Percentiles rank a stretch among this genome's conserved stretches.
Evolutionary conservation across 2,113 vertebrate species (phyloP).

Genomic region (Menura novaehollandiae): DNA sequence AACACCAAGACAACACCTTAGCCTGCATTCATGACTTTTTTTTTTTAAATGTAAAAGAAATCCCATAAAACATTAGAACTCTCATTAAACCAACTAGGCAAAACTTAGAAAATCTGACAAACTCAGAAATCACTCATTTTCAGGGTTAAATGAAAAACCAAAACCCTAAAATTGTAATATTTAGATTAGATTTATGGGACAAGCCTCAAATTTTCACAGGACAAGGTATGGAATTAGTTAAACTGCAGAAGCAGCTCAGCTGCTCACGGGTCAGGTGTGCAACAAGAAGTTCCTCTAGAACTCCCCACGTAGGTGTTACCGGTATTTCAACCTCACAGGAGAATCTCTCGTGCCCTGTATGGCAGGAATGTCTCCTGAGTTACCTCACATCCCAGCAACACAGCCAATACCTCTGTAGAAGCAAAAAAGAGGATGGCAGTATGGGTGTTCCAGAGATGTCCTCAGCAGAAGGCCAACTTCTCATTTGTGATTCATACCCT

Average conservation of each 20-base stretch:
- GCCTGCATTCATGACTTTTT: background rate
- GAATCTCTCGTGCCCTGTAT: background rate
- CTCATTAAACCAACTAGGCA: background rate
- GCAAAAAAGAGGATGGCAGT: background rate
- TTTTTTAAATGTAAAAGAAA: background rate
- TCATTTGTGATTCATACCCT: constrained; percentile 37
- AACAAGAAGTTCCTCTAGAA: background rate
- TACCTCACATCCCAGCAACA: constrained; percentile 10
- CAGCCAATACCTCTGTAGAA: background rate
- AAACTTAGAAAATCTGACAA: background rate
- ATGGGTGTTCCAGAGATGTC: background rate
- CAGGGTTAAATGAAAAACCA: background rate
- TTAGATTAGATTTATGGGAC: background rate
- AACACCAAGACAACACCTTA: background rate
- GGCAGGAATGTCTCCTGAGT: background rate
- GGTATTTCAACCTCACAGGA: background rate
- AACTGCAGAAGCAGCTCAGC: background rate
- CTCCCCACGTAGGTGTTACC: background rate
- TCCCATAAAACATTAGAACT: background rate
- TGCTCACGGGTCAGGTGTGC: background rate
- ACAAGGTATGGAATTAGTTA: background rate
- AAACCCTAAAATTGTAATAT: background rate
- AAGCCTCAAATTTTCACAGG: background rate
- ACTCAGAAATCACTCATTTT: background rate
- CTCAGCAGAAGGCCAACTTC: constrained; percentile 25